Evolutionary conservation across 2,888 invertebrate species (phyloP), one percentile per base, ranked within the genome.

Genomic region (Nomada fabriciana): DNA sequence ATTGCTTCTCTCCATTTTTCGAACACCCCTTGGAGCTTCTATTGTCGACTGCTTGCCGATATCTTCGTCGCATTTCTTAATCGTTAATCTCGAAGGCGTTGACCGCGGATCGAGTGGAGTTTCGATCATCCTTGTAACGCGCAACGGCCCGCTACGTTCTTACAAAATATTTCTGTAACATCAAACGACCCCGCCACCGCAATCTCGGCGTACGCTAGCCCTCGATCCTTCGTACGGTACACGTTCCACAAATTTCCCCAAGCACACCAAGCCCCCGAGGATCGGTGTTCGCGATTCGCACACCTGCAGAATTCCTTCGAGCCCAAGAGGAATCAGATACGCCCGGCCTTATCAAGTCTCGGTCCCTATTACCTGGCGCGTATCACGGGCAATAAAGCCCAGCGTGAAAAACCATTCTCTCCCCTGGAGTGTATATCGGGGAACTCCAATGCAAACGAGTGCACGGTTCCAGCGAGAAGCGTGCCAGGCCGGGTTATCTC

Each of bases 401-500:
- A 5, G 29, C 55, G n/a, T 42, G 42, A 18, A 43, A 68, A 55
- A 36, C n/a, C 67, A 15, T 55, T 23, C 53, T 18, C 42, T 7
- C 36, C 15, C 11, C 18, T 25, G 15, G 55, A 43, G 55, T 36
- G 3, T 23, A 57, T 25, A 23, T 43, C 43, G 57, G 43, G 57
- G 43, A 57, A 43, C 42, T 69, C 7, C 11, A 23, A 69, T 57
- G 55, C 69, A 18, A 57, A 69, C 57, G 53, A 52, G 36, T 23
- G 42, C 55, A 42, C 68, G 68, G 55, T 69, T 69, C 25, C 57
- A 57, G 57, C 57, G 25, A 47, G 57, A 43, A 69, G 69, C 43
- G 69, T 69, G 69, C 69, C 69, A 59, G 69, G n/a, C 9, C n/a
- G 47, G 18, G n/a, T 69, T 69, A 69, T 59, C 57, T 9, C 11